Conservation (phyloP, 2,888 invertebrate genomes). For the Dioctria linearis region DNA sequence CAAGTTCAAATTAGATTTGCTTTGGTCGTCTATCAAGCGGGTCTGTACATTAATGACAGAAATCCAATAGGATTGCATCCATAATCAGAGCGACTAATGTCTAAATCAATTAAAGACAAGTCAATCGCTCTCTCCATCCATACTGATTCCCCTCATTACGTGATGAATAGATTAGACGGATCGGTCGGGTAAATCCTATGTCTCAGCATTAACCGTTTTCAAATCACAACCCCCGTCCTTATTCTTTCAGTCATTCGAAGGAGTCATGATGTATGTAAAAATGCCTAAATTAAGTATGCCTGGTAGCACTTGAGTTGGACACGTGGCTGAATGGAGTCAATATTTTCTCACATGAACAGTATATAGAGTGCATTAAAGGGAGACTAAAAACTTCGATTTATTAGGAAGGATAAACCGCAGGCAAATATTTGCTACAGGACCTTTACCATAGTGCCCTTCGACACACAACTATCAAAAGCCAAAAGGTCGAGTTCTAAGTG, state of each 20-base stretch:
- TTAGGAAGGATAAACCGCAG: slow-evolving; percentile 40
- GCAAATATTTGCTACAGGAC: slow-evolving; percentile 56
- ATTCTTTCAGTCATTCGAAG: background rate
- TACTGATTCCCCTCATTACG: slow-evolving; percentile 33
- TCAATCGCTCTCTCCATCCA: slow-evolving; percentile 34
- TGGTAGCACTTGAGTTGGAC: slow-evolving; percentile 54
- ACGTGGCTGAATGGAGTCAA: slow-evolving; percentile 53
- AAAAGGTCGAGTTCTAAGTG: slow-evolving; percentile 49
- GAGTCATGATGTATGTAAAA: slow-evolving; percentile 32
- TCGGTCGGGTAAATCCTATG: slow-evolving; percentile 15
- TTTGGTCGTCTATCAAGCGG: slow-evolving; percentile 48
- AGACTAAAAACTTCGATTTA: slow-evolving; percentile 51
- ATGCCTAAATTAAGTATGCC: slow-evolving; percentile 52
- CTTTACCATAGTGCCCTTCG: slow-evolving; percentile 46
- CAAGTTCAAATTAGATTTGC: slow-evolving; percentile 53
- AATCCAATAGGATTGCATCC: slow-evolving; percentile 52
- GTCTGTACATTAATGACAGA: slow-evolving; percentile 50
- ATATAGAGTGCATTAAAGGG: slow-evolving; percentile 14
- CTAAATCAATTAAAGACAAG: slow-evolving; percentile 55
- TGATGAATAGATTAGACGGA: slow-evolving; percentile 54
- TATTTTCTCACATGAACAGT: slow-evolving; percentile 54
- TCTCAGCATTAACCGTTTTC: slow-evolving; percentile 9
- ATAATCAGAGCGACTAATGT: slow-evolving; percentile 42
- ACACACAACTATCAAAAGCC: slow-evolving; percentile 51
- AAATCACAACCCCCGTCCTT: slow-evolving; percentile 6